A percentile compares a stretch with the other conserved stretches of the same genome.
Evolutionary conservation across 2,888 invertebrate genomes (phyloP).

Genomic region (Ecdyonurus torrentis): DNA sequence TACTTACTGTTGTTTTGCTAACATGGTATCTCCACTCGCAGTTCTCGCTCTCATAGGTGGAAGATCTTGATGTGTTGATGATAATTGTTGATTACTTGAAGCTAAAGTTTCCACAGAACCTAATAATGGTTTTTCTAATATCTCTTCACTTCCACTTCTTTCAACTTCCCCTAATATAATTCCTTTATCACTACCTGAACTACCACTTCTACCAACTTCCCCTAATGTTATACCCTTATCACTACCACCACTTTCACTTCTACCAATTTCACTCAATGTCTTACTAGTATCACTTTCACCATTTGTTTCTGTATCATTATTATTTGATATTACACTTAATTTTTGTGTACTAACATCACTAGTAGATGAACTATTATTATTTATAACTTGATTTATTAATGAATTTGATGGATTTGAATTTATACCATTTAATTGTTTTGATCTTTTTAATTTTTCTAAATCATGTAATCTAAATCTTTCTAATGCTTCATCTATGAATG

Average conservation of each 20-base stretch:
- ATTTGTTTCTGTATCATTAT: background rate
- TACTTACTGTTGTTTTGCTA: constrained; percentile 11
- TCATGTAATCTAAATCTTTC: constrained; percentile 68
- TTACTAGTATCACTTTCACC: background rate
- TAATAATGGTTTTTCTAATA: background rate
- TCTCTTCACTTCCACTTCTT: background rate
- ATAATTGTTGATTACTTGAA: constrained; percentile 7
- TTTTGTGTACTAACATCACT: background rate
- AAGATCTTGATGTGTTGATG: background rate
- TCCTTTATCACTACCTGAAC: background rate
- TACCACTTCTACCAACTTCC: background rate
- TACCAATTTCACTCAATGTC: background rate
- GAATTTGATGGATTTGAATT: background rate
- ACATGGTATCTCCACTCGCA: constrained; percentile 13
- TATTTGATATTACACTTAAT: background rate
- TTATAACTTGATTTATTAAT: background rate
- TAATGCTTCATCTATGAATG: constrained; percentile 80
- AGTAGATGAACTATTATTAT: background rate
- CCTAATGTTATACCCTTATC: background rate
- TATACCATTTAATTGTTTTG: background rate
- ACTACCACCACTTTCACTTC: background rate
- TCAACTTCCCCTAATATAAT: background rate
- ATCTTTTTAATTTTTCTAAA: constrained; percentile 25
- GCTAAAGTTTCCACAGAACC: constrained; percentile 1
- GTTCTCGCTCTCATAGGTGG: constrained; percentile 8